Conservation (phyloP, 2,113 vertebrate species). For the Dissostichus mawsoni region DNA sequence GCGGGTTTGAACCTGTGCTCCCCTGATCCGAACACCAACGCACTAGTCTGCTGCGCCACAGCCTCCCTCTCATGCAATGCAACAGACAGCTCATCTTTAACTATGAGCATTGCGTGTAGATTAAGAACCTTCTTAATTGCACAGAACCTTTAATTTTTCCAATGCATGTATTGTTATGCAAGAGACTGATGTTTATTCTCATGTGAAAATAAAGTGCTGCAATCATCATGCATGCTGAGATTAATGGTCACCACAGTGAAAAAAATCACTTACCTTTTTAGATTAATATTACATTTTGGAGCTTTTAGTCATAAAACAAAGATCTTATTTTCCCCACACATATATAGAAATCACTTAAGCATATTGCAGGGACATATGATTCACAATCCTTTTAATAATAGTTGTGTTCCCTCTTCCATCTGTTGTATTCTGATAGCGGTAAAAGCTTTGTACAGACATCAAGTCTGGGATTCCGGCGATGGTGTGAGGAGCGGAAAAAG, state of each 20-base stretch:
- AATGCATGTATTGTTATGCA: constrained; percentile 25
- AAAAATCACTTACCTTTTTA: too few species aligned
- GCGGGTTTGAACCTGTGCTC: too few species aligned
- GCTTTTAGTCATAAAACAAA: neutral
- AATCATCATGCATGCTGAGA: neutral
- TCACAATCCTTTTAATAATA: neutral
- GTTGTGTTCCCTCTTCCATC: constrained; percentile 3
- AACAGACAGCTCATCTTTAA: neutral
- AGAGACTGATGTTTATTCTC: neutral
- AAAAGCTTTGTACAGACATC: constrained; percentile 19
- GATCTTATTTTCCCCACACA: neutral
- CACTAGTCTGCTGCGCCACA: too few species aligned
- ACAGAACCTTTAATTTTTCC: neutral
- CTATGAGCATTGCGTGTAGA: constrained; percentile 2
- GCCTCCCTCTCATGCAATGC: constrained; percentile 3
- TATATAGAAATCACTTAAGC: neutral
- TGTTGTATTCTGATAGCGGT: neutral
- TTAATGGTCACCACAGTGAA: neutral
- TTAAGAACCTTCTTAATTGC: constrained; percentile 18
- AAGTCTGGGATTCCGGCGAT: too few species aligned
- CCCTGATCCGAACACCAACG: too few species aligned
- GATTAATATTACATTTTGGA: neutral
- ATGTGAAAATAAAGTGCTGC: neutral
- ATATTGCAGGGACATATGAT: neutral
- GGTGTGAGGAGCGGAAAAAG: too few species aligned